Conservation (phyloP, 1,140 invertebrate genomes). For the Nasonia vitripennis region DNA sequence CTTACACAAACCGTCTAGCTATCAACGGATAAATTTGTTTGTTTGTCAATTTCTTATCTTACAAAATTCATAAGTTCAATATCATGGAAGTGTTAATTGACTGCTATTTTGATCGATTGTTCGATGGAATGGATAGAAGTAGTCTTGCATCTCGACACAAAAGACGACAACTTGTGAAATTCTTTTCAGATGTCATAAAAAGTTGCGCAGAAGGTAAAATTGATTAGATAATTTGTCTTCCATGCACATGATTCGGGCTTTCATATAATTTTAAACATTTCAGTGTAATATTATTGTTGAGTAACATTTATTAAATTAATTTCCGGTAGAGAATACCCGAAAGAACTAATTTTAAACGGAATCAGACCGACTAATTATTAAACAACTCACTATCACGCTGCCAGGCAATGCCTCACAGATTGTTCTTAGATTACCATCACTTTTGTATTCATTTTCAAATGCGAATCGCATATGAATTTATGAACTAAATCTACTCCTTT, state of each 20-base stretch:
- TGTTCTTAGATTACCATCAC: too few relatives aligned
- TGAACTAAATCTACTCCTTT: too few relatives aligned
- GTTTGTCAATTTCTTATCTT: background rate
- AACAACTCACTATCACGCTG: background rate
- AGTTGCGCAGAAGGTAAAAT: slow-evolving; percentile 79
- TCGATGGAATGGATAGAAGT: slow-evolving; percentile 79
- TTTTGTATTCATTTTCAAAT: too few relatives aligned
- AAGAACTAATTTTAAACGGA: too few relatives aligned
- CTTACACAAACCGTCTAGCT: background rate
- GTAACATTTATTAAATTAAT: too few relatives aligned
- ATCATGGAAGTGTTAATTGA: slow-evolving; percentile 82
- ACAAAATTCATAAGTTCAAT: slow-evolving; percentile 7
- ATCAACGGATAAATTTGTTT: background rate
- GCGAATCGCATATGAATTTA: too few relatives aligned
- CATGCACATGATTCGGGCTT: background rate
- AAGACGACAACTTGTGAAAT: slow-evolving; percentile 79
- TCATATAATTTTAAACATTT: background rate
- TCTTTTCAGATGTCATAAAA: slow-evolving; percentile 82
- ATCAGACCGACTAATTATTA: background rate
- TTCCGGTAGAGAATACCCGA: too few relatives aligned
- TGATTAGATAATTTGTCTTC: background rate
- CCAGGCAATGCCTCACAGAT: background rate
- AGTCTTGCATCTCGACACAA: slow-evolving; percentile 79
- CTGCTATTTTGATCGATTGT: slow-evolving; percentile 82
- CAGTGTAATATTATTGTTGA: too few relatives aligned